Conservation (phyloP, 2,888 invertebrate species). For the Thecophora atra region DNA sequence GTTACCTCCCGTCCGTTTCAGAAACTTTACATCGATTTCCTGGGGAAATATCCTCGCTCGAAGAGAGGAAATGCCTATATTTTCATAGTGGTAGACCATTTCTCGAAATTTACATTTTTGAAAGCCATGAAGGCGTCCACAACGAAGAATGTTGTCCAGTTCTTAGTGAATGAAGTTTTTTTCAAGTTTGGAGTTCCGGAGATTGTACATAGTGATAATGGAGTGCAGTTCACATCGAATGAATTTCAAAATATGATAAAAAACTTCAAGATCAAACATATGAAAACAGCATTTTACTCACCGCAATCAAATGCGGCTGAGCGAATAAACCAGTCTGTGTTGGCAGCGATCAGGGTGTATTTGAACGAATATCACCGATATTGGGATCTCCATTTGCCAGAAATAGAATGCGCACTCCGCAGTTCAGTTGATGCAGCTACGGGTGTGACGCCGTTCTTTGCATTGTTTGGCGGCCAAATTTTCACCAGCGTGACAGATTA, state of each 20-base stretch:
- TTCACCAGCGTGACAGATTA: conserved; percentile 28
- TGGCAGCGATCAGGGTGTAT: conserved; percentile 48
- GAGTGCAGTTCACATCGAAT: conserved; percentile 45
- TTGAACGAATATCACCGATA: conserved; percentile 38
- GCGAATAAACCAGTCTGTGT: conserved; percentile 51
- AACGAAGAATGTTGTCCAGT: conserved; percentile 32
- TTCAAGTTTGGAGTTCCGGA: conserved; percentile 49
- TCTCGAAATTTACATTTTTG: conserved; percentile 41
- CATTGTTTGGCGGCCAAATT: conserved; percentile 31
- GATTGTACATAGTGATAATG: conserved; percentile 50
- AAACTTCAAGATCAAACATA: conserved; percentile 41
- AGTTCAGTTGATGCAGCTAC: conserved; percentile 37
- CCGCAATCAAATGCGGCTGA: conserved; percentile 58
- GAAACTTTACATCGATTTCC: conserved; percentile 41
- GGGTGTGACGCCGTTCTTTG: conserved; percentile 37
- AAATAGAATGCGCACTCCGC: conserved; percentile 39
- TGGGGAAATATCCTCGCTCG: conserved; percentile 43
- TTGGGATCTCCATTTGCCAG: conserved; percentile 40
- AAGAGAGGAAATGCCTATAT: conserved; percentile 37
- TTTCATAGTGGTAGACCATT: conserved; percentile 42
- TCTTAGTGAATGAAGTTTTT: conserved; percentile 43
- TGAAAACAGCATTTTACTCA: conserved; percentile 50
- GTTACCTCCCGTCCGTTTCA: conserved; percentile 30
- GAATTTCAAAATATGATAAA: conserved; percentile 40
- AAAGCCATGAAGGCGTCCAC: conserved; percentile 38